Conservation (phyloP, 2,113 vertebrate genomes). For the Periophthalmus modestus region DNA sequence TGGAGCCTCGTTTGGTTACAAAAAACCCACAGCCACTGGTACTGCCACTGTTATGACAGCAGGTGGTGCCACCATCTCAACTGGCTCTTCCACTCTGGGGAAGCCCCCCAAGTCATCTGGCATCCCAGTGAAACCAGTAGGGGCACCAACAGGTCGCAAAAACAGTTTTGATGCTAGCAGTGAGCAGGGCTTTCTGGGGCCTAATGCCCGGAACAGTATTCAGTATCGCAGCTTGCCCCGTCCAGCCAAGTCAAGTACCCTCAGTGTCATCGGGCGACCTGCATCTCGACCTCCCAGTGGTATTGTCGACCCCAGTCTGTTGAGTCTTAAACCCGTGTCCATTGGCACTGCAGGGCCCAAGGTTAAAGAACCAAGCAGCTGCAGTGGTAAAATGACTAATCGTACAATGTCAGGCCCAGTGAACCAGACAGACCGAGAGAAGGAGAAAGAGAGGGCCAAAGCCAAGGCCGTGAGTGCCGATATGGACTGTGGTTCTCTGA, state of each 20-base stretch:
- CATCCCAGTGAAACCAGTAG: conserved; percentile 90
- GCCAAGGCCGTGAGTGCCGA: conserved; percentile 91
- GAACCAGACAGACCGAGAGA: conserved; percentile 92
- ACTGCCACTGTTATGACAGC: conserved; percentile 90
- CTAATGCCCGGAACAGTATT: conserved; percentile 88
- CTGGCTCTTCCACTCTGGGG: conserved; percentile 86
- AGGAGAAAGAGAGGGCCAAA: conserved; percentile 94
- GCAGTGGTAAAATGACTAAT: conserved; percentile 59
- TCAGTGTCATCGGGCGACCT: conserved; percentile 87
- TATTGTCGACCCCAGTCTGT: conserved; percentile 86
- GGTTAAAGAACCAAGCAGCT: conserved; percentile 81
- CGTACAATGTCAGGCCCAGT: conserved; percentile 81
- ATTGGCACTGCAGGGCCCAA: conserved; percentile 63
- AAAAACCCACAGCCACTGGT: conserved; percentile 86
- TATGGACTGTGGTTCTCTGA: conserved; percentile 77
- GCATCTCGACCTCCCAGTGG: conserved; percentile 83
- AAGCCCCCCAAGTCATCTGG: conserved; percentile 91
- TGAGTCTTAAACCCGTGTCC: conserved; percentile 83
- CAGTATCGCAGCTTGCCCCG: conserved; percentile 97
- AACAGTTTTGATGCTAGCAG: conserved; percentile 91
- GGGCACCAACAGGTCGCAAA: conserved; percentile 78
- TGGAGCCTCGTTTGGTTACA: conserved; percentile 89
- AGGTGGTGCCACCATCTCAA: conserved; percentile 79
- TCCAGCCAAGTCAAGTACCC: conserved; percentile 92
- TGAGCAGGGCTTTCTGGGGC: conserved; percentile 87